phyloP scores from a whole-genome alignment of 2,797 vertebrate genomes.

The Nyctalus aviator region DNA sequence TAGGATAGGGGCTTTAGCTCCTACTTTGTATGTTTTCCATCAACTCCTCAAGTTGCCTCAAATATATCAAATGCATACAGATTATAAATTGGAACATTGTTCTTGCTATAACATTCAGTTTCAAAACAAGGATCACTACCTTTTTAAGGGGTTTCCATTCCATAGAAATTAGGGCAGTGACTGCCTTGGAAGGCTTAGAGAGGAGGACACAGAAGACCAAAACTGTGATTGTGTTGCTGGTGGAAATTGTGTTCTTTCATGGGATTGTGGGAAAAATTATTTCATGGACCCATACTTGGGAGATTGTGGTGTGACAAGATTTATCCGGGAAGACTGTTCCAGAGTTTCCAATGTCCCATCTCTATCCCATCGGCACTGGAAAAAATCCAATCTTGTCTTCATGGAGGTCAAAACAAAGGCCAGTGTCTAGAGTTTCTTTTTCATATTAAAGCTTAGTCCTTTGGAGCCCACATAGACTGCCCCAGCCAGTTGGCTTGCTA shows the following conservation, averaged over 20 bases:
- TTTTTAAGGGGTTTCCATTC: not conserved
- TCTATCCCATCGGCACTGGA: not conserved
- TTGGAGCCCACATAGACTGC: not conserved
- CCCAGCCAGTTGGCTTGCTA: not conserved
- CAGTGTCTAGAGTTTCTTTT: not conserved
- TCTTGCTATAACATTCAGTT: not conserved
- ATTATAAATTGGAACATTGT: not conserved
- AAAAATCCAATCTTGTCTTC: not conserved
- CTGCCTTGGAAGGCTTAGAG: not conserved
- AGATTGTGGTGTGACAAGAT: not conserved
- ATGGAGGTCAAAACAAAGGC: not conserved
- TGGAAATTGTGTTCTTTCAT: not conserved
- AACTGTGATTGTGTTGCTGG: not conserved
- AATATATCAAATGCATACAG: not conserved
- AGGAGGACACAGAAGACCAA: not conserved
- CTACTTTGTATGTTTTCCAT: not conserved
- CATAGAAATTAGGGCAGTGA: not conserved
- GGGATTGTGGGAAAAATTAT: not conserved
- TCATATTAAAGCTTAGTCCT: not conserved
- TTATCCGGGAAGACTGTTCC: not conserved
- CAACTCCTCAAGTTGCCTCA: fast-evolving
- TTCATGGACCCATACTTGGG: not conserved
- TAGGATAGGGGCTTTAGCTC: not conserved
- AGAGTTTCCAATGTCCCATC: not conserved
- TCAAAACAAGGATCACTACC: not conserved